Conservation (phyloP, 2,113 vertebrate genomes). For the Mirounga angustirostris region DNA sequence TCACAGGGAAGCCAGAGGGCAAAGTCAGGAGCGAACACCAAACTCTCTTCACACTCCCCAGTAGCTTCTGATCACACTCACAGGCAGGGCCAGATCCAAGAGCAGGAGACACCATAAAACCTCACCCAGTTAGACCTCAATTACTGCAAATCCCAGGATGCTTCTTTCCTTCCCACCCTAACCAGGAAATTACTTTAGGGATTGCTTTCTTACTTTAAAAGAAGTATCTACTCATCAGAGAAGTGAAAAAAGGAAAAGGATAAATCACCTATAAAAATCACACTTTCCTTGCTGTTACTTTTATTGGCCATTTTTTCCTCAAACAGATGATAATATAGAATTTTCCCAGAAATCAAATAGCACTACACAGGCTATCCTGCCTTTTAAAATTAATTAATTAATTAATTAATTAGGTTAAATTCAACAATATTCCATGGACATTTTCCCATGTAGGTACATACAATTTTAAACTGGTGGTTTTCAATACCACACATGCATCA, state of each 20-base stretch:
- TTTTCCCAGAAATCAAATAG: not conserved
- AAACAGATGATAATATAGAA: not conserved
- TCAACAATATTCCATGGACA: not conserved
- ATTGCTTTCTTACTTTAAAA: not conserved
- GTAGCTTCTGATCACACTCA: not conserved
- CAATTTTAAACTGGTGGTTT: not conserved
- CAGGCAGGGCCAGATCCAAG: not conserved
- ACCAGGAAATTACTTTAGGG: not conserved
- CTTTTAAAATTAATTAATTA: not conserved
- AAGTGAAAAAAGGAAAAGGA: not conserved
- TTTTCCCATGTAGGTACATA: not conserved
- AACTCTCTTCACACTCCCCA: not conserved
- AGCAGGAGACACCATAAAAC: not conserved
- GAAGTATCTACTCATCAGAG: not conserved
- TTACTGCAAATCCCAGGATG: rapidly evolving
- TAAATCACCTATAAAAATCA: not conserved
- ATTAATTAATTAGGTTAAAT: not conserved
- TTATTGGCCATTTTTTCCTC: not conserved
- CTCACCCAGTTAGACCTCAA: not conserved
- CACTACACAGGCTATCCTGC: not conserved
- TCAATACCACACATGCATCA: no score
- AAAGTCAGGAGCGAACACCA: not conserved
- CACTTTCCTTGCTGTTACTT: not conserved
- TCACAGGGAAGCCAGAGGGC: not conserved
- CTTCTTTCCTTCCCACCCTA: not conserved